phyloP scores from a whole-genome alignment of 1,140 invertebrate species.

The Brachionus asplanchnoidis region DNA sequence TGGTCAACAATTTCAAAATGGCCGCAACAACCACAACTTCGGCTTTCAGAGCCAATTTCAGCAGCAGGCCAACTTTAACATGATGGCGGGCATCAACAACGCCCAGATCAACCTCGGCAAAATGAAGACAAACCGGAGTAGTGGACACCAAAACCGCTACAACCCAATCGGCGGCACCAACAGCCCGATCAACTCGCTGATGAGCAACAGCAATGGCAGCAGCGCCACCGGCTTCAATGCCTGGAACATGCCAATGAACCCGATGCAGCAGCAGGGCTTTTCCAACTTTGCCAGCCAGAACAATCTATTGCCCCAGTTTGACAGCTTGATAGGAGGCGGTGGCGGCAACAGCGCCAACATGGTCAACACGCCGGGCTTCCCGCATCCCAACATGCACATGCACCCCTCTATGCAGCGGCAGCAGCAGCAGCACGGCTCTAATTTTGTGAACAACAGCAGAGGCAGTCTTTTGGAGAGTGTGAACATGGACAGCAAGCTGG shows the following conservation, averaged over 20 bases:
- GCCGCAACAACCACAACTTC: background rate
- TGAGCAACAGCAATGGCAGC: background rate
- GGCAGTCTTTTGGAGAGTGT: background rate
- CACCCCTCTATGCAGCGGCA: background rate
- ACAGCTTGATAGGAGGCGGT: background rate
- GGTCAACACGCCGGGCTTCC: background rate
- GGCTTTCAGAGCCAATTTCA: background rate
- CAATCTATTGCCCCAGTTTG: background rate
- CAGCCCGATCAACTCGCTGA: background rate
- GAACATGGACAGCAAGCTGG: background rate
- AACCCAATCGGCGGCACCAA: slow-evolving; percentile 1
- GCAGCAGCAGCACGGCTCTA: background rate
- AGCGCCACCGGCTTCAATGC: background rate
- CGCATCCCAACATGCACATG: slow-evolving; percentile 4
- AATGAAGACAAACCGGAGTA: slow-evolving; percentile 17
- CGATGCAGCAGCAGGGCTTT: background rate
- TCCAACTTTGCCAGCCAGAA: background rate
- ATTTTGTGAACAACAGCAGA: background rate
- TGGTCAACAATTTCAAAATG: background rate
- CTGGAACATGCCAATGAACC: background rate
- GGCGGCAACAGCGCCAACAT: background rate
- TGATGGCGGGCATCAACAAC: background rate
- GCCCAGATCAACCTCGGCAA: background rate
- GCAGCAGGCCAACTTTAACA: background rate
- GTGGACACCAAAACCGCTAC: background rate